Conservation (phyloP, 1,140 invertebrate species). For the Polypedilum pembai region DNA sequence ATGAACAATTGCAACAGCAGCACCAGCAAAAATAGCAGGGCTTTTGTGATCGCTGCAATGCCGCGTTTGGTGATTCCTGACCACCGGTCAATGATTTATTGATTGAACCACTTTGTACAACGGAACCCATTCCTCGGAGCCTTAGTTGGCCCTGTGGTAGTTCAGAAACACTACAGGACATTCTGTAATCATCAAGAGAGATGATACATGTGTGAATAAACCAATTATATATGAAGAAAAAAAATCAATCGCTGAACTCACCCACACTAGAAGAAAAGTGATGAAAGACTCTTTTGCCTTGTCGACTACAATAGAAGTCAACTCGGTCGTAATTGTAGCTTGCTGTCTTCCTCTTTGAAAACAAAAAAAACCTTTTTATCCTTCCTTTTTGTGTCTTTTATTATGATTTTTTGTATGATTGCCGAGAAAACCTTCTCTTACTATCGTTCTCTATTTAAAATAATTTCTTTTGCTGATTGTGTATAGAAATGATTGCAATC, state of each 20-base stretch:
- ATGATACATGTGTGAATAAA: neutral
- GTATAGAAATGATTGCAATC: neutral
- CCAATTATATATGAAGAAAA: neutral
- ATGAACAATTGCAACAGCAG: constrained; percentile 64
- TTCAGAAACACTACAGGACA: constrained; percentile 44
- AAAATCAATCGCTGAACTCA: neutral
- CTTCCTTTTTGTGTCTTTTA: neutral
- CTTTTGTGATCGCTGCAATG: constrained; percentile 40
- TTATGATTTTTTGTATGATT: neutral
- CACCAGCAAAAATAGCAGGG: constrained; percentile 61
- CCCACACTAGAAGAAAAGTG: constrained; percentile 3
- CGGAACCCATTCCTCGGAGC: constrained; percentile 42
- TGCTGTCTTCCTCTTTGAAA: no score
- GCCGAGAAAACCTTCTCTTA: neutral
- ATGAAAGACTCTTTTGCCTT: neutral
- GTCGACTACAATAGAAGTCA: no score
- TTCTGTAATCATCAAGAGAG: constrained; percentile 31
- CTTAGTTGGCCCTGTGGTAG: constrained; percentile 41
- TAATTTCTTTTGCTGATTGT: neutral
- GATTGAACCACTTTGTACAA: constrained; percentile 35
- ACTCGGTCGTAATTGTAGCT: no score
- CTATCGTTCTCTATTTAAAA: neutral
- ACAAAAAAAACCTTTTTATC: no score
- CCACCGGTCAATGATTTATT: constrained; percentile 33
- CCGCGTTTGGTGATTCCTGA: constrained; percentile 31